Percentiles rank a stretch among this genome's conserved stretches.
Evolutionary conservation across 2,797 vertebrate species (phyloP).

Genomic region (Sebastes iracundus): DNA sequence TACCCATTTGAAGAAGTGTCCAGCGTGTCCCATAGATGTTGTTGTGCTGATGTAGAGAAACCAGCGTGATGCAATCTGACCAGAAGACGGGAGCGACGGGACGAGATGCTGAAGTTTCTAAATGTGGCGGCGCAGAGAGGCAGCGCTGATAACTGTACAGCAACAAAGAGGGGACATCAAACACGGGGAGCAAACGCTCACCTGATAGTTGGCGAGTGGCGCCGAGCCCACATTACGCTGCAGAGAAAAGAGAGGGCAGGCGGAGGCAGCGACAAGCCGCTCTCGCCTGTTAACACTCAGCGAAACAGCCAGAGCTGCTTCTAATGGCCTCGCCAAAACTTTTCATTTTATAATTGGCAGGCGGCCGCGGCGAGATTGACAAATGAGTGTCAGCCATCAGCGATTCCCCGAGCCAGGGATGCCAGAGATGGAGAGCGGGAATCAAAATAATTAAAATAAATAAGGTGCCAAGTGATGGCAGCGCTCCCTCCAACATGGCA

Average conservation of each 20-base stretch:
- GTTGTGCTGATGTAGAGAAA: constrained; percentile 32
- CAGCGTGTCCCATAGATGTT: neutral
- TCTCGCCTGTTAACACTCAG: constrained; percentile 67
- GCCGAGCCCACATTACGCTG: constrained; percentile 3
- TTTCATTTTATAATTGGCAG: constrained; percentile 84
- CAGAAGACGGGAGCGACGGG: neutral
- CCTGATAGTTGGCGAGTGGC: constrained; percentile 37
- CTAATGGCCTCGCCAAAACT: constrained; percentile 82
- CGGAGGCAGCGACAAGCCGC: constrained; percentile 28
- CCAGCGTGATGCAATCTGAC: constrained; percentile 28
- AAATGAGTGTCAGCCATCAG: constrained; percentile 84
- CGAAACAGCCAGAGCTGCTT: constrained; percentile 71
- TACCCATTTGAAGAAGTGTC: neutral
- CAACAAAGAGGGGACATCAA: constrained; percentile 53
- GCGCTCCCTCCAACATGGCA: constrained; percentile 67
- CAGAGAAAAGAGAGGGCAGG: constrained; percentile 27
- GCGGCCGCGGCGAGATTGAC: constrained; percentile 77
- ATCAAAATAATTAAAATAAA: constrained; percentile 88
- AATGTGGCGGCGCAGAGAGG: constrained; percentile 27
- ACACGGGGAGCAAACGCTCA: constrained; percentile 28
- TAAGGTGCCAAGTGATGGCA: constrained; percentile 78
- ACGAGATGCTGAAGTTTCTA: constrained; percentile 30
- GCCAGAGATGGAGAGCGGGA: constrained; percentile 73
- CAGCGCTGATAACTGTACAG: constrained; percentile 27
- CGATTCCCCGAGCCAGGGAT: constrained; percentile 67